Evolutionary conservation across 2,888 invertebrate species (phyloP).

Genomic region (Metalampra italica): DNA sequence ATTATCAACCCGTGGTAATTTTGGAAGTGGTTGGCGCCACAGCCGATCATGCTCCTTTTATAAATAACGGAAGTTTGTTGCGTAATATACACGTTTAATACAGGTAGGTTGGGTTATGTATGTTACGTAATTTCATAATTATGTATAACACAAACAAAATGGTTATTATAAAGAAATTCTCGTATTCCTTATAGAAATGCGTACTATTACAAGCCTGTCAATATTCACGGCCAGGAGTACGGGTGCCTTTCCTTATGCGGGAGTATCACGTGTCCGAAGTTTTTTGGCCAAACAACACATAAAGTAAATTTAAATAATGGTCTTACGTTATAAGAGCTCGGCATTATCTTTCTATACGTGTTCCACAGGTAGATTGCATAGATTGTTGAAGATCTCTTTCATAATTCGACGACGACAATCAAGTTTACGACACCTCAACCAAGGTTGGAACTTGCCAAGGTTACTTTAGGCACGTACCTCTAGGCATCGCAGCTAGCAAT

Average conservation of each 20-base stretch:
- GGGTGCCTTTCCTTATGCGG: too few relatives aligned
- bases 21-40: neutral
- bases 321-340: too few relatives aligned
- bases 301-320: too few relatives aligned
- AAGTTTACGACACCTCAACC: slow-evolving; percentile 36
- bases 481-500: slow-evolving; percentile 8
- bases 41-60: neutral
- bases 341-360: slow-evolving; percentile 2
- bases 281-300: too few relatives aligned
- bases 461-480: slow-evolving; percentile 20
- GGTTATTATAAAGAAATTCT: too few relatives aligned
- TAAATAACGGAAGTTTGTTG: neutral
- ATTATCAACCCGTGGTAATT: neutral
- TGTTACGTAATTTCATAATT: too few relatives aligned
- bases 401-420: slow-evolving; percentile 37
- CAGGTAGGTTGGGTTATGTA: too few relatives aligned
- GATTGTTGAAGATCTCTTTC: slow-evolving; percentile 38
- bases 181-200: too few relatives aligned
- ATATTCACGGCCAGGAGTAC: too few relatives aligned
- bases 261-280: too few relatives aligned
- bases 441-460: slow-evolving; percentile 31
- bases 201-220: too few relatives aligned
- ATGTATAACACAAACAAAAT: too few relatives aligned
- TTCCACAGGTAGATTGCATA: slow-evolving; percentile 28
- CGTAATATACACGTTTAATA: neutral